phyloP scores from a whole-genome alignment of 2,888 invertebrate species.

The Deilephila porcellus region DNA sequence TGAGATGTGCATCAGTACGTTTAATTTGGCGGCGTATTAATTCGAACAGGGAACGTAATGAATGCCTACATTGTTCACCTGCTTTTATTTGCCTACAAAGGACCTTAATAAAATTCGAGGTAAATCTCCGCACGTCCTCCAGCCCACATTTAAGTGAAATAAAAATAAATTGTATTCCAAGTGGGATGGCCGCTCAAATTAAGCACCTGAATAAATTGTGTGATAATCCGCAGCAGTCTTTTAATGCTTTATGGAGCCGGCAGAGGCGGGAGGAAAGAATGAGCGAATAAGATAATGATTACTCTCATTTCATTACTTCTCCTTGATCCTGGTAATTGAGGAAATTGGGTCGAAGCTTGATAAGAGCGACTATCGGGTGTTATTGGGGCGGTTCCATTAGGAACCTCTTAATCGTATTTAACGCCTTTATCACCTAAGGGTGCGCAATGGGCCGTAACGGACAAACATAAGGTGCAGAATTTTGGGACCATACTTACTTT shows the following conservation, averaged over 20 bases:
- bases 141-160: slow-evolving; percentile 78
- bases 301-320: slow-evolving; percentile 83
- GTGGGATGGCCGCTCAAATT: slow-evolving; percentile 81
- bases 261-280: slow-evolving; percentile 70
- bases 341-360: slow-evolving; percentile 80
- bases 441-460: slow-evolving; percentile 70
- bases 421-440: slow-evolving; percentile 79
- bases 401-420: slow-evolving; percentile 80
- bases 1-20: slow-evolving; percentile 50
- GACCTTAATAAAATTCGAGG: slow-evolving; percentile 70
- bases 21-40: slow-evolving; percentile 39
- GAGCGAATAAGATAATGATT: slow-evolving; percentile 82
- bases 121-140: slow-evolving; percentile 68
- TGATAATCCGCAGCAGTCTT: slow-evolving; percentile 82
- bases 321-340: slow-evolving; percentile 82
- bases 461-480: slow-evolving; percentile 55
- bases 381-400: slow-evolving; percentile 72
- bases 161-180: slow-evolving; percentile 81
- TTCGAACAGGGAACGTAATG: slow-evolving; percentile 5
- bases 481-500: slow-evolving; percentile 44
- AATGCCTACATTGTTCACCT: slow-evolving; percentile 17
- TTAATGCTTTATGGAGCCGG: slow-evolving; percentile 77
- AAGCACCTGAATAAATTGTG: slow-evolving; percentile 85
- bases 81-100: slow-evolving; percentile 34
- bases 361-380: slow-evolving; percentile 73